Percentiles rank a stretch among this genome's conserved stretches.
These are phyloP conservation scores for Papilio helenus DNA, from an alignment of 1,140 invertebrate species.

Conservation along the genomic window DNA sequence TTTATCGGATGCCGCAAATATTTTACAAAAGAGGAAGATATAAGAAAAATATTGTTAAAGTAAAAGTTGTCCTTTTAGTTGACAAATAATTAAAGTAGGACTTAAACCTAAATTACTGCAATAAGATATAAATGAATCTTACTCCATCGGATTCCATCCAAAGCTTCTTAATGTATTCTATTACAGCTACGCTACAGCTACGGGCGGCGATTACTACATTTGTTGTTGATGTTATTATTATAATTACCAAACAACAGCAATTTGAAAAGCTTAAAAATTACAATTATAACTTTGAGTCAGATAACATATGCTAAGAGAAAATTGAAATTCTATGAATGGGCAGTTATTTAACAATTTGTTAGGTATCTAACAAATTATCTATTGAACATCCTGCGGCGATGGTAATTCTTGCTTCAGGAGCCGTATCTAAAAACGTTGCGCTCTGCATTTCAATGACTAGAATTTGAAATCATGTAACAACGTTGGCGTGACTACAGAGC, in stretches of 20 bases:
- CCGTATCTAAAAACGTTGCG: slow-evolving; percentile 4
- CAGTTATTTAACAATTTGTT: neutral
- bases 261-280: neutral
- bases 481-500: slow-evolving; percentile 8
- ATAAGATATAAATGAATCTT: too few relatives aligned
- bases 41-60: too few relatives aligned
- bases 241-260: neutral
- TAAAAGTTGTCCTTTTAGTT: neutral
- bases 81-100: neutral
- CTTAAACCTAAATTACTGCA: neutral
- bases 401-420: neutral
- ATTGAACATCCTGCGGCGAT: slow-evolving; percentile 1
- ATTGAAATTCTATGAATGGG: neutral
- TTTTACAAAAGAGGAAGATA: neutral
- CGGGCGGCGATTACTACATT: neutral
- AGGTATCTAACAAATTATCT: neutral
- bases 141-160: neutral
- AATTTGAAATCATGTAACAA: slow-evolving; percentile 1
- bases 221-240: neutral
- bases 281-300: too few relatives aligned
- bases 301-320: neutral
- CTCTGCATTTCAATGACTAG: slow-evolving; percentile 1
- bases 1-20: neutral
- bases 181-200: neutral
- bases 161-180: neutral